Evolutionary conservation across 2,113 vertebrate genomes (phyloP).

Genomic region (Dromaius novaehollandiae): DNA sequence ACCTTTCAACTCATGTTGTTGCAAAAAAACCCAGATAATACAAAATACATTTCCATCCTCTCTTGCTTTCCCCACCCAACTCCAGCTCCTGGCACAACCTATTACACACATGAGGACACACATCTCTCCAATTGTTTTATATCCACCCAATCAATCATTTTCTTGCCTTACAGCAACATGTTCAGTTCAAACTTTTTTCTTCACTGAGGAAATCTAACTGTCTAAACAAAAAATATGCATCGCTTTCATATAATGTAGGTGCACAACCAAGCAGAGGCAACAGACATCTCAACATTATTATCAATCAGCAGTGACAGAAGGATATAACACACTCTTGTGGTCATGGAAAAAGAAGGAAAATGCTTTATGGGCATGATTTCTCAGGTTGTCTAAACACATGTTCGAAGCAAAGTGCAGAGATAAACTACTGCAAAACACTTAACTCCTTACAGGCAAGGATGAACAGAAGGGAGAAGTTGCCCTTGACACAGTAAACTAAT

Average conservation of each 20-base stretch:
- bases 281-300: not conserved
- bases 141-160: constrained; percentile 38
- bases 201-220: not conserved
- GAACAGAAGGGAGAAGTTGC: not conserved
- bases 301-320: not conserved
- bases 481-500: not conserved
- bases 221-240: not conserved
- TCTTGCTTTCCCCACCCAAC: not conserved
- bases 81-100: constrained; percentile 5
- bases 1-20: not conserved
- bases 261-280: not conserved
- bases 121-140: constrained; percentile 43
- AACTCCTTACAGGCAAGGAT: not conserved
- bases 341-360: not conserved
- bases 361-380: not conserved
- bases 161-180: constrained; percentile 7
- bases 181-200: not conserved
- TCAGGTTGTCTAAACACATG: not conserved
- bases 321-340: not conserved
- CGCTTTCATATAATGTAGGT: not conserved
- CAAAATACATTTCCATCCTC: not conserved
- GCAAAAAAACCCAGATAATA: not conserved
- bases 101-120: constrained; percentile 57
- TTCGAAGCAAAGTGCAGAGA: not conserved
- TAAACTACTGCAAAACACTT: not conserved